Evolutionary conservation across 2,888 invertebrate species (phyloP).

Genomic region (Lepetodrilus schrolli): DNA sequence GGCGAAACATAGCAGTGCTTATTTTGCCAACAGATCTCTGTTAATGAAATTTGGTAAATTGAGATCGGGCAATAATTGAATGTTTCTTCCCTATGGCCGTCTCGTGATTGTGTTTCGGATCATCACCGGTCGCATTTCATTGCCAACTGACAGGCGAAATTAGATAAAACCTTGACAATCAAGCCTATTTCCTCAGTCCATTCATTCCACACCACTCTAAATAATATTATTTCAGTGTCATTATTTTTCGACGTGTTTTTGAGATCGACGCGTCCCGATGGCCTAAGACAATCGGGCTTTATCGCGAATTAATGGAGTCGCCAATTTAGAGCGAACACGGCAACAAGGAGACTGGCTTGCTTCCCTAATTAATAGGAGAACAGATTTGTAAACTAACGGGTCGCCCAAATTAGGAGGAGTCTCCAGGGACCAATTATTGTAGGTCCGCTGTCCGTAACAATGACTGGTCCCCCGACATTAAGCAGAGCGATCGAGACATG

Average conservation of each 20-base stretch:
- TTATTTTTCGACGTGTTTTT: slow-evolving; percentile 40
- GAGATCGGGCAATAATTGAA: slow-evolving; percentile 41
- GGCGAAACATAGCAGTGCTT: slow-evolving; percentile 22
- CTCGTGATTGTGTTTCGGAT: slow-evolving; percentile 37
- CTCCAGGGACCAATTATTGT: slow-evolving; percentile 35
- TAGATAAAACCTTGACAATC: slow-evolving; percentile 41
- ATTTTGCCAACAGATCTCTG: slow-evolving; percentile 42
- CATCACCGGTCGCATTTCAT: slow-evolving; percentile 33
- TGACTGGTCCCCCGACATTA: slow-evolving; percentile 28
- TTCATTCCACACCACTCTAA: slow-evolving; percentile 37
- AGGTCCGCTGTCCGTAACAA: slow-evolving; percentile 25
- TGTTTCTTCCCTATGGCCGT: slow-evolving; percentile 40
- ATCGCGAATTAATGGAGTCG: slow-evolving; percentile 42
- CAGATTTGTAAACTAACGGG: slow-evolving; percentile 34
- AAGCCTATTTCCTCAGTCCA: slow-evolving; percentile 38
- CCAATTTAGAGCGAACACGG: slow-evolving; percentile 36
- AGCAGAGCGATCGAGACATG: slow-evolving; percentile 15
- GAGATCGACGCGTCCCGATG: slow-evolving; percentile 36
- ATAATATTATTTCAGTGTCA: slow-evolving; percentile 43
- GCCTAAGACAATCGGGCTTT: slow-evolving; percentile 42
- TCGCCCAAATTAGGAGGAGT: slow-evolving; percentile 25
- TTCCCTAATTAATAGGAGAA: slow-evolving; percentile 43
- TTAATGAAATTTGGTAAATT: slow-evolving; percentile 44
- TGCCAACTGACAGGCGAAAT: slow-evolving; percentile 43
- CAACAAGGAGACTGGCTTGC: slow-evolving; percentile 35